Evolutionary conservation across 2,113 vertebrate species (phyloP).

Genomic region (Pycnonotus jocosus): DNA sequence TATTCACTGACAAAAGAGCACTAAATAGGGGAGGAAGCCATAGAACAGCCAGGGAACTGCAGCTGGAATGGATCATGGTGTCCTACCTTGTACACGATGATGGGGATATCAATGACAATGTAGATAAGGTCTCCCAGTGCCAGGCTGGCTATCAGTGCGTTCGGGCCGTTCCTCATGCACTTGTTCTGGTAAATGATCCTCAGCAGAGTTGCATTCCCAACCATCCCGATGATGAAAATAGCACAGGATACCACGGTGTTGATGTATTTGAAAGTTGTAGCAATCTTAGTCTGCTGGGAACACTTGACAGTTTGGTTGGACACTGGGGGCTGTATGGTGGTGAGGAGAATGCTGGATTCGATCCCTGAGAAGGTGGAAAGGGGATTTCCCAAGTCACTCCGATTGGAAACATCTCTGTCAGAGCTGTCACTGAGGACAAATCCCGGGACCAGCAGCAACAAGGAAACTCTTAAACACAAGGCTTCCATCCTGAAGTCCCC

Average conservation of each 20-base stretch:
- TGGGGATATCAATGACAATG: slow-evolving; percentile 90
- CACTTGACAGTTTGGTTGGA: slow-evolving; percentile 71
- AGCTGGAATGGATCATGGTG: background rate
- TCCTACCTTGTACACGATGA: slow-evolving; percentile 94
- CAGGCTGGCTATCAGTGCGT: slow-evolving; percentile 94
- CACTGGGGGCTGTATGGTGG: slow-evolving; percentile 58
- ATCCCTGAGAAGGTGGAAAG: slow-evolving; percentile 56
- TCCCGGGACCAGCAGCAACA: slow-evolving; percentile 62
- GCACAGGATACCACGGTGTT: slow-evolving; percentile 88
- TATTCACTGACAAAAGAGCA: background rate
- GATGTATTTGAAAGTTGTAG: slow-evolving; percentile 86
- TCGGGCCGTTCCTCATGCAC: slow-evolving; percentile 98
- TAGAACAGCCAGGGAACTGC: background rate
- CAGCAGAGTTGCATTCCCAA: slow-evolving; percentile 92
- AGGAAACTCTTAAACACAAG: slow-evolving; percentile 53
- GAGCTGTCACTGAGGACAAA: slow-evolving; percentile 59
- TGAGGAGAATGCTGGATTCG: slow-evolving; percentile 43
- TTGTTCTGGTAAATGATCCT: slow-evolving; percentile 99
- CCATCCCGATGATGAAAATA: slow-evolving; percentile 93
- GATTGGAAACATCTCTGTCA: slow-evolving; percentile 59
- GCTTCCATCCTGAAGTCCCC: slow-evolving; percentile 61
- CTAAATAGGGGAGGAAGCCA: background rate
- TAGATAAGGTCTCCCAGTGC: slow-evolving; percentile 97
- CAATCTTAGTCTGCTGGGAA: slow-evolving; percentile 69
- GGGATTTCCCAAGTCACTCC: slow-evolving; percentile 23